A percentile compares a stretch with the other conserved stretches of the same genome.
Evolutionary conservation across 2,113 vertebrate species (phyloP).

Genomic region (Brachionichthys hirsutus): DNA sequence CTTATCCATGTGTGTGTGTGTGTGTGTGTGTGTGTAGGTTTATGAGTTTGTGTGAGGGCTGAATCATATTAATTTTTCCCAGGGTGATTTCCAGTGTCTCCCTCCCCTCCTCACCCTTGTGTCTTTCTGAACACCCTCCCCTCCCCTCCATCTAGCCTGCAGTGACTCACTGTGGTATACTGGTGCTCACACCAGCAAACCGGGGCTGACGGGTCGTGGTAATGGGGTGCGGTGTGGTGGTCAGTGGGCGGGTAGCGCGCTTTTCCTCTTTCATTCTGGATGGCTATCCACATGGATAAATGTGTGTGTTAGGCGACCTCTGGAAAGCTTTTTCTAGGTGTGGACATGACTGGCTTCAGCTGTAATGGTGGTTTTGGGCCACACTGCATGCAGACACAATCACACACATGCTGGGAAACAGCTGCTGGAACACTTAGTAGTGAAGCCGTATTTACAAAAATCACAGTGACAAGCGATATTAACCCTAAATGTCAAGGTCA

Average conservation of each 20-base stretch:
- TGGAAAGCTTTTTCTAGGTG: slow-evolving; percentile 61
- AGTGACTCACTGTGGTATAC: slow-evolving; percentile 49
- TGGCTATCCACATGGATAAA: neutral
- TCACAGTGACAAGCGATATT: slow-evolving; percentile 66
- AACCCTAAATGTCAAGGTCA: slow-evolving; percentile 65
- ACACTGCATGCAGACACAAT: slow-evolving; percentile 1
- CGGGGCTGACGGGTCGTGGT: slow-evolving; percentile 27
- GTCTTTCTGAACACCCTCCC: slow-evolving; percentile 24
- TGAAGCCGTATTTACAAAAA: slow-evolving; percentile 61
- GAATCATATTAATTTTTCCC: slow-evolving; percentile 42
- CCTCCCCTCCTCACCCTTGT: slow-evolving; percentile 17
- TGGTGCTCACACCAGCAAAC: slow-evolving; percentile 33
- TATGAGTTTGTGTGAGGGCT: slow-evolving; percentile 8
- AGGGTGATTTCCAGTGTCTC: slow-evolving; percentile 49
- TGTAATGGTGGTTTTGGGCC: slow-evolving; percentile 52
- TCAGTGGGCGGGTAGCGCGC: slow-evolving; percentile 49
- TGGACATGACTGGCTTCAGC: slow-evolving; percentile 57
- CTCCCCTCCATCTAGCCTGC: slow-evolving; percentile 32
- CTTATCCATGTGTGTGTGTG: slow-evolving; percentile 33
- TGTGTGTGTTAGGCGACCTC: slow-evolving; percentile 41
- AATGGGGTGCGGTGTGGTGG: slow-evolving; percentile 26
- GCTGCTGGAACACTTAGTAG: slow-evolving; percentile 56
- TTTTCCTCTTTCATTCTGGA: slow-evolving; percentile 50
- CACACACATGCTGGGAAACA: slow-evolving; percentile 14
- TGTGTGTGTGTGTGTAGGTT: slow-evolving; percentile 21